Evolutionary conservation across 2,113 vertebrate species (phyloP), one percentile per base, ranked within the genome.

Genomic region (Corvus hawaiiensis): DNA sequence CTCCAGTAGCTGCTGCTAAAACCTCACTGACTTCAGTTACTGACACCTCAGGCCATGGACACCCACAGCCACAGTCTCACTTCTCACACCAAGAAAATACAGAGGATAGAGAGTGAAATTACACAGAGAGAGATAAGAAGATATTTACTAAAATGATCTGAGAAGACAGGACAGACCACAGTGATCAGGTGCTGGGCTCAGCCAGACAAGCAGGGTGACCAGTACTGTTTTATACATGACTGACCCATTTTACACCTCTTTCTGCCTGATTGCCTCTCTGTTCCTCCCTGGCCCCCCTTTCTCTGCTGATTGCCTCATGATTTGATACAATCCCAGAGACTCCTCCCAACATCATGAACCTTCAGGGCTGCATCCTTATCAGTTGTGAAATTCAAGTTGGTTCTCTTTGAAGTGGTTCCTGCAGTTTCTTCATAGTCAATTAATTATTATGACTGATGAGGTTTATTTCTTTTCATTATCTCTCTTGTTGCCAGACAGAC

Each of bases 261-360:
- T 73, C 30, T 82, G 18, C 18, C 7, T 71, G 15, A 11, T 3
- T 7, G 1, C 3, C 1, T 35, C 24, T 56, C 55, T 48, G 9
- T 22, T 63, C 10, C 4, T 68, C 9, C 12, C 9, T 12, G 17
- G 3, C 4, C 5, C 5, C 0, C 2, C 6, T 62, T 66, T 32
- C 32, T 39, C 26, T 75, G 15, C 5, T 54, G 15, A 22, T 23
- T 72, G 20, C 7, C 7, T 63, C 19, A 24, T 61, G 6, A 19
- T 10, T 30, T n/a, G 6, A 3, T 27, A 39, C 7, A 39, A 13
- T 69, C 23, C 7, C 27, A 52, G 3, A 0, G 4, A 54, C 6
- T 11, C 3, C 4, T 24, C 49, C 16, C 54, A 64, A 22, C 3
- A 63, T n/a, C 2, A n/a, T 49, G 16, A 39, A 58, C 9, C 5